A percentile compares a stretch with the other conserved stretches of the same genome.
Conservation (phyloP, 2,888 invertebrate species). For the Scrobipalpa costella region DNA sequence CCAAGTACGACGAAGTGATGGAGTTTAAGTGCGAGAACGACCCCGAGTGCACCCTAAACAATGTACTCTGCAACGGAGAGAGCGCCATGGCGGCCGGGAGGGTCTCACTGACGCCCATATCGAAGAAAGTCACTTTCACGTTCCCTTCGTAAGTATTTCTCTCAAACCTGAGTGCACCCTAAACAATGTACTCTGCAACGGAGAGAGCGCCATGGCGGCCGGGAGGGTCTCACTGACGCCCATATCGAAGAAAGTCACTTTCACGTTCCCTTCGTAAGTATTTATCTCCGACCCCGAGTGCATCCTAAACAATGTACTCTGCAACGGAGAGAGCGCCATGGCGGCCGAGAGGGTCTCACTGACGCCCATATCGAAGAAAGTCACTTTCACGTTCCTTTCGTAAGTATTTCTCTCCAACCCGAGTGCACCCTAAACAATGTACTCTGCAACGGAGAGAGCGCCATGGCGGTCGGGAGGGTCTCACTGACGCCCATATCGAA, state of each 20-base stretch:
- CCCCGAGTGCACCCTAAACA: slow-evolving; percentile 45
- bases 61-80: slow-evolving; percentile 58
- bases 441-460: too few relatives aligned
- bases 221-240: slow-evolving; percentile 49
- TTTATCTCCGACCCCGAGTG: slow-evolving; percentile 39
- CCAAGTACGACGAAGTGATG: background rate
- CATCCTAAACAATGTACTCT: slow-evolving; percentile 51
- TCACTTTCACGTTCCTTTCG: slow-evolving; percentile 55
- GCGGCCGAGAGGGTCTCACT: slow-evolving; percentile 46
- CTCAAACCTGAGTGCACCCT: too few relatives aligned
- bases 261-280: slow-evolving; percentile 47
- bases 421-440: too few relatives aligned
- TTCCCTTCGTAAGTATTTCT: slow-evolving; percentile 38
- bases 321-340: slow-evolving; percentile 54
- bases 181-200: too few relatives aligned
- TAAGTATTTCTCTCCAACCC: slow-evolving; percentile 15
- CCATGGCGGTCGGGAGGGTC: too few relatives aligned
- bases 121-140: slow-evolving; percentile 55
- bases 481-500: too few relatives aligned
- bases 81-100: slow-evolving; percentile 46
- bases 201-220: too few relatives aligned
- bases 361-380: slow-evolving; percentile 43
- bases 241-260: slow-evolving; percentile 48
- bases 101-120: slow-evolving; percentile 44
- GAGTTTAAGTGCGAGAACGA: background rate